A percentile compares a stretch with the other conserved stretches of the same genome.
phyloP scores from a whole-genome alignment of 2,888 invertebrate genomes.

The Drosophila prostipennis region DNA sequence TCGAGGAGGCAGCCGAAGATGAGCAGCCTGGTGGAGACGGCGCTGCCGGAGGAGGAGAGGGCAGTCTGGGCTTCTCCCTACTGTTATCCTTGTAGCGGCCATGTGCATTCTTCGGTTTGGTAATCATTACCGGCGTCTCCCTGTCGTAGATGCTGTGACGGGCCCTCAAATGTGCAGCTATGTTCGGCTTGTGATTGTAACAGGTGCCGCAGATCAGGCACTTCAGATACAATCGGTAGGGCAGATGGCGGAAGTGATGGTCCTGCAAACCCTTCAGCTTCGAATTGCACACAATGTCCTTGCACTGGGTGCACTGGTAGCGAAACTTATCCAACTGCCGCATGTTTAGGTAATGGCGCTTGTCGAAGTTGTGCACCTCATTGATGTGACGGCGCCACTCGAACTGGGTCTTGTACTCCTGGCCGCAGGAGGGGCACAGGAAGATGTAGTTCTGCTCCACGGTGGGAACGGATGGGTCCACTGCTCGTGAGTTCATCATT shows the following conservation, averaged over 20 bases:
- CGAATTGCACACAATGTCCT: conserved; percentile 76
- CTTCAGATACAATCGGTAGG: conserved; percentile 77
- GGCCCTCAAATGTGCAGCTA: conserved; percentile 76
- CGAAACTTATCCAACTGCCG: conserved; percentile 78
- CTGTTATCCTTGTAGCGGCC: conserved; percentile 32
- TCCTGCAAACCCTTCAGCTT: conserved; percentile 81
- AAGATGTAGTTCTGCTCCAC: conserved; percentile 77
- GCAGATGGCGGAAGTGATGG: conserved; percentile 80
- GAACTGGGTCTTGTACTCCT: conserved; percentile 74
- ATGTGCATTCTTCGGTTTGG: conserved; percentile 43
- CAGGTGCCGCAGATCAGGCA: conserved; percentile 80
- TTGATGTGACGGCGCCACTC: conserved; percentile 82
- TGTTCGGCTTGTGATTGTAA: conserved; percentile 81
- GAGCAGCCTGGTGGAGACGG: conserved; percentile 11
- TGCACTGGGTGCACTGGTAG: conserved; percentile 77
- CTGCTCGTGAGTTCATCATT: conserved; percentile 3
- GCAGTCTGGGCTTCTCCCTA: conserved; percentile 23
- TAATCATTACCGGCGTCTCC: conserved; percentile 38
- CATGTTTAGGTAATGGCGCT: conserved; percentile 76
- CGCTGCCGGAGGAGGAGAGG: not conserved
- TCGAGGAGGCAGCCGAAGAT: conserved; percentile 26
- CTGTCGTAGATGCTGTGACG: conserved; percentile 77
- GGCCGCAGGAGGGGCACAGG: conserved; percentile 78
- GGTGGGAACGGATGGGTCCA: conserved; percentile 33
- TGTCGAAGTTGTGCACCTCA: conserved; percentile 78